Conservation (phyloP, 1,140 invertebrate species). For the Pinna nobilis region DNA sequence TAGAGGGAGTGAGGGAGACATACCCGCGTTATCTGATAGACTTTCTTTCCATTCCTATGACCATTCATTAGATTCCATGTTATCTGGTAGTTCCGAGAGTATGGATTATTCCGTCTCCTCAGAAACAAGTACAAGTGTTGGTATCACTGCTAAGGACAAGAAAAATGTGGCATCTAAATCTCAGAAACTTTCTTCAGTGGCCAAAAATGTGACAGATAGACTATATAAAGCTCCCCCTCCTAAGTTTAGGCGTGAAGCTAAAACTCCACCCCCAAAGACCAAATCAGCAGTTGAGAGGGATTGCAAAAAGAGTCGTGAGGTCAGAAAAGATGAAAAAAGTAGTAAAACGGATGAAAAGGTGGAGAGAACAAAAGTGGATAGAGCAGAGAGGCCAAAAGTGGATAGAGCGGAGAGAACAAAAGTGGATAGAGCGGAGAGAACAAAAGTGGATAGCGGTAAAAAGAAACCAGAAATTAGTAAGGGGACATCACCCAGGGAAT, state of each 20-base stretch:
- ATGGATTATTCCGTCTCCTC: constrained; percentile 16
- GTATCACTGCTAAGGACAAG: background rate
- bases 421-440: background rate
- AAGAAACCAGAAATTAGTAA: background rate
- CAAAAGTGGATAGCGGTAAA: background rate
- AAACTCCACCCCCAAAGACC: constrained; percentile 23
- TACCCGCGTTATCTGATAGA: constrained; percentile 25
- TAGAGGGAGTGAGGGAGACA: constrained; percentile 41
- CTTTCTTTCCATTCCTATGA: constrained; percentile 5
- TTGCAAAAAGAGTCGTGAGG: background rate
- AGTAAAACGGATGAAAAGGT: background rate
- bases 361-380: background rate
- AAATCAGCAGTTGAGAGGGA: background rate
- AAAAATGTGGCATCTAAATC: constrained; percentile 33
- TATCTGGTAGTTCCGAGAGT: constrained; percentile 35
- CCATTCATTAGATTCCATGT: constrained; percentile 41
- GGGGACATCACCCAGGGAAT: background rate
- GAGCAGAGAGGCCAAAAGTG: background rate
- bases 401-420: background rate
- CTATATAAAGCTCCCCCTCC: constrained; percentile 57
- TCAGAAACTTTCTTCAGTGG: constrained; percentile 47
- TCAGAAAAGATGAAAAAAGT: constrained; percentile 31
- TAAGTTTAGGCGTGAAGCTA: constrained; percentile 56
- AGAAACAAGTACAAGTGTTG: background rate
- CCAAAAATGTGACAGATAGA: constrained; percentile 59